Percentiles rank a stretch among this genome's conserved stretches.
Conservation (phyloP, 2,797 vertebrate species). For the Sardinella longiceps region DNA sequence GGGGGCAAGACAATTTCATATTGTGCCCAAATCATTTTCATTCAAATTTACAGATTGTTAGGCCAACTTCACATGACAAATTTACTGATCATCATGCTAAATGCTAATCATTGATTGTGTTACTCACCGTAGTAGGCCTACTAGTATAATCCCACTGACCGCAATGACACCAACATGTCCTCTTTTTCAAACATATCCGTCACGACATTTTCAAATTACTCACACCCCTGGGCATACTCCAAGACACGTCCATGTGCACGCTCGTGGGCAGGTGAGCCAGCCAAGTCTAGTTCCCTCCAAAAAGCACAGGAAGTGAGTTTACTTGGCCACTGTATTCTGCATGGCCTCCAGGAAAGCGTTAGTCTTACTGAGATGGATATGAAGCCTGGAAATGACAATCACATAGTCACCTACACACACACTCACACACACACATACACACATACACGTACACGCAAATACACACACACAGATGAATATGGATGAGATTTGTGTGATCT, state of each 20-base stretch:
- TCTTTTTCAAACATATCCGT: background rate
- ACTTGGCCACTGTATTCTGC: background rate
- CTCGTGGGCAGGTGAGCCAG: background rate
- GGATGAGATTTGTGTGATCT: conserved; percentile 34
- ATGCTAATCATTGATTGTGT: background rate
- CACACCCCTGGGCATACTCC: background rate
- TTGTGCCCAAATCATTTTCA: background rate
- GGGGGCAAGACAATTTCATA: background rate
- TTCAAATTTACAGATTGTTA: no score
- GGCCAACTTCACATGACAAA: no score
- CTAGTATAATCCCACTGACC: background rate
- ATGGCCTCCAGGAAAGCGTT: conserved; percentile 16
- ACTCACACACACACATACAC: conserved; percentile 17
- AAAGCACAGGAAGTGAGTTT: background rate
- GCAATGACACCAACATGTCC: background rate
- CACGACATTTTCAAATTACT: conserved; percentile 1
- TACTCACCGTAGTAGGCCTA: background rate
- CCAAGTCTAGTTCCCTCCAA: background rate
- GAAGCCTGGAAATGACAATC: conserved; percentile 63
- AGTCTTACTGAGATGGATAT: conserved; percentile 68
- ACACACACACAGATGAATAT: conserved; percentile 49
- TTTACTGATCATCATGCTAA: background rate
- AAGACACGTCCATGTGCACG: background rate
- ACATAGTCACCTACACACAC: conserved; percentile 66
- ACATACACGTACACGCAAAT: background rate